These are phyloP conservation scores for Brienomyrus longianalis DNA, from an alignment of 2,113 vertebrate genomes.

Conservation along the genomic window DNA sequence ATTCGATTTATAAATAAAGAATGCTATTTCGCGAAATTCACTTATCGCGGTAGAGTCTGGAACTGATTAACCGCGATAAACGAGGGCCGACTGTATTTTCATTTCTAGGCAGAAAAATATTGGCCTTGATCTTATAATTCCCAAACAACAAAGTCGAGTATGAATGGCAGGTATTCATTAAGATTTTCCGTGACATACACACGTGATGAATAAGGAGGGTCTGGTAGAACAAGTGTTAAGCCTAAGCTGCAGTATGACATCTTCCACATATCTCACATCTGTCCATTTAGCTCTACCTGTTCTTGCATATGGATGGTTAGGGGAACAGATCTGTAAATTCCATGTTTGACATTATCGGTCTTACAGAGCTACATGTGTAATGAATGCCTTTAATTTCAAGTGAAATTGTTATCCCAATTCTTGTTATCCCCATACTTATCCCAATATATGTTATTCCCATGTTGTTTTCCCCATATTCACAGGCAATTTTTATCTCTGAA, in stretches of 20 bases:
- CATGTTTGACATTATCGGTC: background rate
- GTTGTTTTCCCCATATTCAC: background rate
- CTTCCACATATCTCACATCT: background rate
- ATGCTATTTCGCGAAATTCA: too few species aligned
- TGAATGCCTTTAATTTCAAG: background rate
- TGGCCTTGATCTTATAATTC: background rate
- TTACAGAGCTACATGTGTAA: background rate
- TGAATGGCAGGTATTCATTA: background rate
- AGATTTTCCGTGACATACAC: background rate
- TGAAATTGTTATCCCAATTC: background rate
- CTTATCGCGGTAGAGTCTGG: too few species aligned
- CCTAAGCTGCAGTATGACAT: background rate
- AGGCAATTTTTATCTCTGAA: background rate
- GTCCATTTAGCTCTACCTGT: background rate
- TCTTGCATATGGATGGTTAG: background rate
- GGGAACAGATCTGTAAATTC: background rate
- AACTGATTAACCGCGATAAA: too few species aligned
- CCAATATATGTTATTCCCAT: background rate
- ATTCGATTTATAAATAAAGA: too few species aligned
- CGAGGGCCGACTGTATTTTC: background rate
- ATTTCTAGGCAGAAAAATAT: background rate
- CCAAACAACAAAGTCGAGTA: background rate
- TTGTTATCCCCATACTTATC: background rate
- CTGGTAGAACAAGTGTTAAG: background rate
- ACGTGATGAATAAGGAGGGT: background rate